phyloP scores from a whole-genome alignment of 2,888 invertebrate genomes.

The Macrophya alboannulata region DNA sequence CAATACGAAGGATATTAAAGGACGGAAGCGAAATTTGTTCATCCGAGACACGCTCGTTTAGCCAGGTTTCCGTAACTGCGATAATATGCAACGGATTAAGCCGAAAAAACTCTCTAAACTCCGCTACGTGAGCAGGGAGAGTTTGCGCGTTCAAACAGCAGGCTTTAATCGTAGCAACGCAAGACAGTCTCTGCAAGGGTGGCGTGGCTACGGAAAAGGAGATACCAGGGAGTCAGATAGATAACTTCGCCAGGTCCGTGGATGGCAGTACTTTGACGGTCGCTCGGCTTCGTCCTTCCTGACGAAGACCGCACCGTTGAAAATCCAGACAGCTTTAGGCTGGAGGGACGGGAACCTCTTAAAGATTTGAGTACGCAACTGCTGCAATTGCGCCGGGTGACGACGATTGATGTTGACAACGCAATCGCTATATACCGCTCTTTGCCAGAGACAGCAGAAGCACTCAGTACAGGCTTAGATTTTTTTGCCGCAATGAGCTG shows the following conservation, averaged over 20 bases:
- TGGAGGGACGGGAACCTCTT: neutral
- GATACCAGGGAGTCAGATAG: neutral
- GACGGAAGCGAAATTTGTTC: neutral
- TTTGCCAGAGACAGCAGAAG: neutral
- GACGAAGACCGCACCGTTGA: neutral
- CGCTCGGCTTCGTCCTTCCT: neutral
- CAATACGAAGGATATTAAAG: neutral
- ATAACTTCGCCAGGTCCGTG: neutral
- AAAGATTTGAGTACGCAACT: neutral
- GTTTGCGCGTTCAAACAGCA: conserved; percentile 24
- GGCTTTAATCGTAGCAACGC: neutral
- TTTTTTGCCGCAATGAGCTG: conserved; percentile 8
- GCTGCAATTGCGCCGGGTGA: conserved; percentile 10
- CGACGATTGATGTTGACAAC: conserved; percentile 3
- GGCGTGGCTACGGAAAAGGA: neutral
- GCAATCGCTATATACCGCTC: neutral
- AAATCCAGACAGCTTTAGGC: no score
- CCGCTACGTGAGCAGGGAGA: neutral
- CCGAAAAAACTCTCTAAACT: conserved; percentile 19
- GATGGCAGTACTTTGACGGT: neutral
- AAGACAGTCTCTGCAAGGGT: neutral
- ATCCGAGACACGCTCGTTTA: neutral
- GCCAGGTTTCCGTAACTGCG: conserved; percentile 22
- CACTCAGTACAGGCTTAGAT: neutral
- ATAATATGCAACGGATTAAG: neutral